Base-by-base conservation (phyloP, 2,113 vertebrate genomes). In the Vulpes ferrilata region DNA sequence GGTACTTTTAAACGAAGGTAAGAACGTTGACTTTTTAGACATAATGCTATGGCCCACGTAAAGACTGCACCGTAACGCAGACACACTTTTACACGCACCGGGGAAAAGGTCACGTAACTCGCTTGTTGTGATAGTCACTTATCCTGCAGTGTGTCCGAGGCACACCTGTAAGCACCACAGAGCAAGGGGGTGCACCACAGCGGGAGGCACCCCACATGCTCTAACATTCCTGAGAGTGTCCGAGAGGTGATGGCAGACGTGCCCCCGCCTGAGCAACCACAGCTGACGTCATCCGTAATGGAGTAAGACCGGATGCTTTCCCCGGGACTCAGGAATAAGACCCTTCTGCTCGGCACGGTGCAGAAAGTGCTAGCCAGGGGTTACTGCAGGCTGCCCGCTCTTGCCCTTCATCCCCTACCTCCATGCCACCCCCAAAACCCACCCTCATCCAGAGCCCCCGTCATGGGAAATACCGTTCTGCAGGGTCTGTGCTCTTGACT, bases 401-500 rank as follows among this genome's bases (percentile, higher is more conserved):
- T 13, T 0, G 3, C 4, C 30, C 86, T 38, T 10, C 3, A 10
- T 11, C 51, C 25, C 59, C 4, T 43, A 4, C 65, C 67, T 3
- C 32, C 89, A 17, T 1, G 35, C 53, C 10, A 11, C 8, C 51
- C 15, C 53, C 0, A 1, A n/a, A 35, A 1, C 5, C 71, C 12
- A 4, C 69, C 30, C 35, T 9, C 0, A 0, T 51, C 32, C 78
- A 12, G 43, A 7, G 59, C 43, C 2, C 32, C 43, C 7, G 0
- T 2, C 1, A 4, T 0, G 20, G 55, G 25, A 69, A 74, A 11
- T 99, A 99, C 99, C 99, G 55, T 99, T 99, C 97, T 99, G 99
- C 48, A 99, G 99, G 0, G 99, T 99, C 98, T 99, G 99, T 2
- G 99, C 99, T 93, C 99, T 98, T 3, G 99, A 99, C 98, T 99